Evolutionary conservation across 23 tunicate species (phyloP), one percentile per base, ranked within the genome.

Genomic region (Botrylloides violaceus): DNA sequence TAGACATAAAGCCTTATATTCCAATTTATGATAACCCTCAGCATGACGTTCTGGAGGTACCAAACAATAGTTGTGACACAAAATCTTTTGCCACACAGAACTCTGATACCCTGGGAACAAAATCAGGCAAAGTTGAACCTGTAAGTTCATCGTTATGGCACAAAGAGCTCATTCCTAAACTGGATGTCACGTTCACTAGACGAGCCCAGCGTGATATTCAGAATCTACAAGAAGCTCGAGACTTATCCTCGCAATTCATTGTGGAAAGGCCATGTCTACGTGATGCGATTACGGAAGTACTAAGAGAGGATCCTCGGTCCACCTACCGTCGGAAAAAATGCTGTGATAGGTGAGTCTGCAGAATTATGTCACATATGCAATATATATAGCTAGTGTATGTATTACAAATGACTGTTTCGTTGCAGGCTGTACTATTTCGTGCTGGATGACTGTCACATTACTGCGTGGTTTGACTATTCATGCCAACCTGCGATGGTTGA

Each of bases 1-100:
- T 95, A 28, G 99, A 95, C 59, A 79, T 95, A n/a, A 95, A 95
- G 59, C 99, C 99, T 20, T 95, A 78, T 36, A 95, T 95, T 61
- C 73, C 90, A 2, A 32, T 39, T 5, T 95, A 87, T 71, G 99
- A 95, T 59, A 25, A 3, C 4, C 95, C 95, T 26, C n/a, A 2
- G 20, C 29, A 65, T 18, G 53, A 43, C 53, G 79, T 61, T 61
- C 35, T 7, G 32, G 20, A 4, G 56, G 7, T 3, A 3, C 21
- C 50, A 6, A 32, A 56, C 19, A 29, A 25, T 58, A 28, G 50
- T 30, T 66, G 50, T 56, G 26, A 22, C 48, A 49, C 71, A 3
- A 3, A 56, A 56, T 25, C 27, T 29, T 49, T 9, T 15, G 36
- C 29, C 38, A 61, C 50, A 22, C 9, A 61, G 19, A 49, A 36